A percentile compares a stretch with the other conserved stretches of the same genome.
Conservation (phyloP, 1,140 invertebrate genomes). For the Orius laevigatus region DNA sequence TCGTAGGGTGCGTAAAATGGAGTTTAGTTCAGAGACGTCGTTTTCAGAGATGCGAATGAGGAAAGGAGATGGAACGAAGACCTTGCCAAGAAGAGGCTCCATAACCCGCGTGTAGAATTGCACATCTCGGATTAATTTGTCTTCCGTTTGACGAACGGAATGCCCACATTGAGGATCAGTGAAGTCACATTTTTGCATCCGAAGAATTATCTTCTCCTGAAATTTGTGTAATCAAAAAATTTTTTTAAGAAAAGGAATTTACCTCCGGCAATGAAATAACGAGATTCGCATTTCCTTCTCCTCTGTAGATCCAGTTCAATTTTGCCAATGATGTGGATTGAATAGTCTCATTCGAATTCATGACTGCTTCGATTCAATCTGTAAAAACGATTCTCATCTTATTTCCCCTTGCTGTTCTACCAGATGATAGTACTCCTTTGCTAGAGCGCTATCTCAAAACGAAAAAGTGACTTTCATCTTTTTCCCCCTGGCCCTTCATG, state of each 20-base stretch:
- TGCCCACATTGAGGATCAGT: conserved; percentile 13
- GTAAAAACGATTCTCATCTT: too few relatives aligned
- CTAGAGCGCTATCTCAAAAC: too few relatives aligned
- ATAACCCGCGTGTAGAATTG: conserved; percentile 29
- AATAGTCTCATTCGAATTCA: too few relatives aligned
- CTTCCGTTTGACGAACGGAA: conserved; percentile 17
- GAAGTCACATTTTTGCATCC: conserved; percentile 27
- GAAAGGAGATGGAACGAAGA: conserved; percentile 23
- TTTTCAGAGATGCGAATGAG: conserved; percentile 20
- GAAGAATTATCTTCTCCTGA: conserved; percentile 26
- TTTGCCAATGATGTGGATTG: too few relatives aligned
- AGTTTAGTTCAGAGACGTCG: conserved; percentile 22
- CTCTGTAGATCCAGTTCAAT: too few relatives aligned
- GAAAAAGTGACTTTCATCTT: too few relatives aligned
- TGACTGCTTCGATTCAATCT: too few relatives aligned
- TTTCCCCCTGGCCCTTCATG: too few relatives aligned
- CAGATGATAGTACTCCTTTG: too few relatives aligned
- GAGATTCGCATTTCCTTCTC: conserved; percentile 28
- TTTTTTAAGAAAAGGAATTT: too few relatives aligned
- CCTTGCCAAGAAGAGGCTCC: conserved; percentile 26
- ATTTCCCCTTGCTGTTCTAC: too few relatives aligned
- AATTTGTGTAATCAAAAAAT: too few relatives aligned
- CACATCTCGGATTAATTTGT: conserved; percentile 26
- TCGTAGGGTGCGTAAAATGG: conserved; percentile 12
- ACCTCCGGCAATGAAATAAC: conserved; percentile 29